Evolutionary conservation across 2,888 invertebrate species (phyloP).

Genomic region (Tenthredo amoena): DNA sequence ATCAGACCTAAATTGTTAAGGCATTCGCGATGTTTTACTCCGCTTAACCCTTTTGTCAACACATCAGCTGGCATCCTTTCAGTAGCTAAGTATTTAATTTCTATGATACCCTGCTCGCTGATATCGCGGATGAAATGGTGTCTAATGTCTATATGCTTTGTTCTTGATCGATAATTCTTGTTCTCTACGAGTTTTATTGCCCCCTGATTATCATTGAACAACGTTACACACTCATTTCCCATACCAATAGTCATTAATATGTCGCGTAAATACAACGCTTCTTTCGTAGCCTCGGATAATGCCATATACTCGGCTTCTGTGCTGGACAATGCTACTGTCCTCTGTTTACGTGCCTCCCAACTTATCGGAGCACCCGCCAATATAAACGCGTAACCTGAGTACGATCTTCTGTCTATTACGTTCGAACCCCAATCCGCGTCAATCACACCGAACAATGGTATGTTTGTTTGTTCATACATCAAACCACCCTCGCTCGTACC

Average conservation of each 20-base stretch:
- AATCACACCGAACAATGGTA: constrained; percentile 50
- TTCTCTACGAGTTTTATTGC: not conserved
- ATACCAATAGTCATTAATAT: not conserved
- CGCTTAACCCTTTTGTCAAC: not conserved
- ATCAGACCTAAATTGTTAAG: not conserved
- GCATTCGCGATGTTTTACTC: not conserved
- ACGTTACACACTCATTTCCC: not conserved
- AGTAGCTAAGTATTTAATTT: not conserved
- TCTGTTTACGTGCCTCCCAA: constrained; percentile 25
- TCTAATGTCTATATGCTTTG: not conserved
- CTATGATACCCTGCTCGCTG: not conserved
- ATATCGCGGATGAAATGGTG: not conserved
- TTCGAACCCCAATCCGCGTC: constrained; percentile 60
- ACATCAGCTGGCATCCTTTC: not conserved
- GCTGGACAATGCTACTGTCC: constrained; percentile 24
- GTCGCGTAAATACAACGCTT: not conserved
- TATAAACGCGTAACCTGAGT: constrained; percentile 54
- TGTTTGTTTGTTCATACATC: constrained; percentile 12
- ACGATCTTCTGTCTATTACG: constrained; percentile 54
- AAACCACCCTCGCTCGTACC: constrained; percentile 55
- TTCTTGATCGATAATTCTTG: not conserved
- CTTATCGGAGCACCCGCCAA: not conserved
- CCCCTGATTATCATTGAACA: not conserved
- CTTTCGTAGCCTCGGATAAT: not conserved
- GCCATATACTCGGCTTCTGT: not conserved